Evolutionary conservation across 2,888 invertebrate genomes (phyloP).

Genomic region (Ashinkailepas kermadecensis): DNA sequence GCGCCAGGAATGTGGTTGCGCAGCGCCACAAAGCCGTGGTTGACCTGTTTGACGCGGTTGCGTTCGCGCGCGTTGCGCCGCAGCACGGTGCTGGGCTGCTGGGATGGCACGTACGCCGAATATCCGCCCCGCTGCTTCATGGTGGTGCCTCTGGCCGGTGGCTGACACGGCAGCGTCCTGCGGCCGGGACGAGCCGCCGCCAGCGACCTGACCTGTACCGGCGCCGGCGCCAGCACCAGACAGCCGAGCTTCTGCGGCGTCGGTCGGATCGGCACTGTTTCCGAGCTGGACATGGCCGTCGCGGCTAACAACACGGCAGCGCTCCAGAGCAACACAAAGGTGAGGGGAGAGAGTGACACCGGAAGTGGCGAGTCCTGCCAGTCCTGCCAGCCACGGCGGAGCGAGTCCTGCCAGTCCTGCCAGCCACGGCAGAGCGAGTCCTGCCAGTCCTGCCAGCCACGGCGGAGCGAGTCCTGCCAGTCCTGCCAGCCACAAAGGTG

Average conservation of each 20-base stretch:
- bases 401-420: too few relatives aligned
- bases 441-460: too few relatives aligned
- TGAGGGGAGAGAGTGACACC: too few relatives aligned
- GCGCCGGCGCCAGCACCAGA: constrained; percentile 28
- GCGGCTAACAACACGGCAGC: not conserved
- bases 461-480: too few relatives aligned
- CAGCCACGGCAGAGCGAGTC: too few relatives aligned
- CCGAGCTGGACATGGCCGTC: constrained; percentile 31
- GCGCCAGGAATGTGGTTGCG: constrained; percentile 72
- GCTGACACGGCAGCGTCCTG: not conserved
- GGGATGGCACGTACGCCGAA: constrained; percentile 32
- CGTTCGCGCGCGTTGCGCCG: constrained; percentile 86
- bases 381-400: too few relatives aligned
- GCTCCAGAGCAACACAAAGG: not conserved
- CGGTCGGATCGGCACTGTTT: constrained; percentile 33
- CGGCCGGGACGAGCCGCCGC: not conserved
- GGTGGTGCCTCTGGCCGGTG: not conserved
- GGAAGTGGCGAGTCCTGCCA: too few relatives aligned
- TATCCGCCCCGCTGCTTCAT: constrained; percentile 31
- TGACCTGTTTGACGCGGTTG: constrained; percentile 89
- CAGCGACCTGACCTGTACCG: constrained; percentile 16
- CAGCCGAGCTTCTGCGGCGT: constrained; percentile 31
- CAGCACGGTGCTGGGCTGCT: constrained; percentile 74
- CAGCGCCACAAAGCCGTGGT: constrained; percentile 85
- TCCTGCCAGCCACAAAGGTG: too few relatives aligned